Evolutionary conservation across 2,888 invertebrate genomes (phyloP), one percentile per base, ranked within the genome.

Genomic region (Epirrhoe tristata): DNA sequence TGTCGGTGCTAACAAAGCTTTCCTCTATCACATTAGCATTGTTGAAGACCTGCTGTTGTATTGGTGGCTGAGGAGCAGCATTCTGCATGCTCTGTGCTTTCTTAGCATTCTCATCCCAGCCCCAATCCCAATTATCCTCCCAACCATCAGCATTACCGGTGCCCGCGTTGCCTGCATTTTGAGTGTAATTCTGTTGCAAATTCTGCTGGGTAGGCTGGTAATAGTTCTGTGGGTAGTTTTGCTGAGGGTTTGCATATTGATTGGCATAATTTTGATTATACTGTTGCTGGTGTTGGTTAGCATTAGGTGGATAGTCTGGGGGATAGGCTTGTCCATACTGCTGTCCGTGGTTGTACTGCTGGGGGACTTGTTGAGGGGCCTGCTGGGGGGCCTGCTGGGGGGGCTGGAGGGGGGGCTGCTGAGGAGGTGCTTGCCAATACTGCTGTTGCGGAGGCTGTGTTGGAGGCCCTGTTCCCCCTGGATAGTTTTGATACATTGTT

Each of bases 61-160:
- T 54, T 10, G 69, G 58, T 34, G 62, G 73, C 50, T 76, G 76
- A 17, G 63, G 46, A 1, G 72, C 54, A 53, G 73, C 73, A 58
- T 69, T 74, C 53, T 82, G 82, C 56, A 60, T 32, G 34, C 87
- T 88, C 70, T 88, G 88, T 32, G 80, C 83, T 76, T 90, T 89
- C 70, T 92, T 92, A 7, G 88, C 82, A 12, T 89, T 82, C 68
- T 95, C 95, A 12, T 95, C 95, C 95, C 95, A 95, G 1, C 94
- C 94, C 95, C 95, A 95, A 77, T 94, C 94, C 95, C 95, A 95
- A 57, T 90, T 90, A 53, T 90, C 92, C 69, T 90, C 91, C 92
- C 89, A 93, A 63, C 77, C 85, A 77, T 89, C 92, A 60, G 76
- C 83, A 51, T 74, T 77, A 69, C 81, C 83, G 8, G 80, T 81